Evolutionary conservation across 2,113 vertebrate species (phyloP).

Genomic region (Crotalus viridis): DNA sequence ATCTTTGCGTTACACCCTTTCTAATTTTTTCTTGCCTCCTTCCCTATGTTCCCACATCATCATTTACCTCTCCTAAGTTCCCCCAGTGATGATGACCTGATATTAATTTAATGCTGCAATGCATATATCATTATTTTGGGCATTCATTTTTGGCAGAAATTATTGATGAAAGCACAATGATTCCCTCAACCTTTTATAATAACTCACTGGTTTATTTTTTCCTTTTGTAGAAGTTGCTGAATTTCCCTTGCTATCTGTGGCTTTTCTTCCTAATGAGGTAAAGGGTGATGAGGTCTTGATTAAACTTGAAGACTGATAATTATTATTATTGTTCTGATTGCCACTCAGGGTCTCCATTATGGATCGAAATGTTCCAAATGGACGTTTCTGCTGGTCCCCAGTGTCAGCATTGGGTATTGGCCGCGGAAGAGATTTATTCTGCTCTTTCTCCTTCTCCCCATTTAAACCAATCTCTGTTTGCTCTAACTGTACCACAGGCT

Average conservation of each 20-base stretch:
- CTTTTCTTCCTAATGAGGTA: slow-evolving; percentile 82
- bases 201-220: slow-evolving; percentile 85
- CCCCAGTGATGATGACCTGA: not conserved
- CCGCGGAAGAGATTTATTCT: slow-evolving; percentile 57
- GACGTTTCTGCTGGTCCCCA: slow-evolving; percentile 78
- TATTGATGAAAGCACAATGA: slow-evolving; percentile 13
- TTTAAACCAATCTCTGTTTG: slow-evolving; percentile 72
- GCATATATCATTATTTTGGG: not conserved
- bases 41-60: not conserved
- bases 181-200: slow-evolving; percentile 54
- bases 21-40: not conserved
- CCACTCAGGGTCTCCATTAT: slow-evolving; percentile 95
- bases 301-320: slow-evolving; percentile 65
- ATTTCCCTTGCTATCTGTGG: slow-evolving; percentile 75
- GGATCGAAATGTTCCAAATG: slow-evolving; percentile 91
- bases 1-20: not conserved
- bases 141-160: not conserved
- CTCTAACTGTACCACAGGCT: slow-evolving; percentile 88
- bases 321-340: slow-evolving; percentile 93
- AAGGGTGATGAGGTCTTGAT: slow-evolving; percentile 75
- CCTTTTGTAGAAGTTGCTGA: slow-evolving; percentile 73
- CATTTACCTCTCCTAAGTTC: not conserved
- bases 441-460: slow-evolving; percentile 79
- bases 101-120: not conserved
- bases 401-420: slow-evolving; percentile 52